Evolutionary conservation across 2,888 invertebrate species (phyloP).

Genomic region (Scaptomyza parva): DNA sequence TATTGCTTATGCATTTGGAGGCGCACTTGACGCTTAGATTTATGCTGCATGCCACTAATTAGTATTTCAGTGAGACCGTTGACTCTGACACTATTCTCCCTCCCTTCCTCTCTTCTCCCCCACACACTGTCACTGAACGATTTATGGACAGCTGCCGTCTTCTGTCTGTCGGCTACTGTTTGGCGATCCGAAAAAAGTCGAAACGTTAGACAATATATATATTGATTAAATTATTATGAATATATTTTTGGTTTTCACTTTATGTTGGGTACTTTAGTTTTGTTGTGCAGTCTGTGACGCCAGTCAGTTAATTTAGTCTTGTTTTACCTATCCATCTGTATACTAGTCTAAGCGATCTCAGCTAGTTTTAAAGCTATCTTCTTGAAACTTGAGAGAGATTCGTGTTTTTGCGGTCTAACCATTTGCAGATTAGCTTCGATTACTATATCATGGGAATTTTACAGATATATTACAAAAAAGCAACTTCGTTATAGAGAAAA

Average conservation of each 20-base stretch:
- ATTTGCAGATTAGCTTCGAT: neutral
- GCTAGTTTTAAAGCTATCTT: too few species aligned
- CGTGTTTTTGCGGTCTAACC: neutral
- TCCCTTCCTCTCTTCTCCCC: neutral
- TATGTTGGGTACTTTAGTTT: neutral
- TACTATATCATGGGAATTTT: neutral
- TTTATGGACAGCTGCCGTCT: conserved; percentile 70
- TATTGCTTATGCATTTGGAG: conserved; percentile 28
- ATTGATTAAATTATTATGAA: conserved; percentile 11
- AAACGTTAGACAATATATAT: conserved; percentile 12
- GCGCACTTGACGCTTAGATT: conserved; percentile 29
- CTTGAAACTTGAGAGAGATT: neutral
- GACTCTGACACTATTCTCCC: conserved; percentile 28
- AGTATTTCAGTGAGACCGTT: conserved; percentile 58
- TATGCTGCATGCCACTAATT: conserved; percentile 60
- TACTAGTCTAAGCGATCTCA: neutral
- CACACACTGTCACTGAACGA: conserved; percentile 42
- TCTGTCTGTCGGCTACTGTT: conserved; percentile 46
- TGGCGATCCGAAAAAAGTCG: conserved; percentile 10
- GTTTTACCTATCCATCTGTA: neutral
- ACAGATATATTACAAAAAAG: neutral
- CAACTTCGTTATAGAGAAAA: too few species aligned
- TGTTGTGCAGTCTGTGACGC: neutral
- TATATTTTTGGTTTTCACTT: neutral
- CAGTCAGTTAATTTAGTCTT: neutral